Base-by-base conservation (phyloP, 2,888 invertebrate species). In the Diploptera punctata region DNA sequence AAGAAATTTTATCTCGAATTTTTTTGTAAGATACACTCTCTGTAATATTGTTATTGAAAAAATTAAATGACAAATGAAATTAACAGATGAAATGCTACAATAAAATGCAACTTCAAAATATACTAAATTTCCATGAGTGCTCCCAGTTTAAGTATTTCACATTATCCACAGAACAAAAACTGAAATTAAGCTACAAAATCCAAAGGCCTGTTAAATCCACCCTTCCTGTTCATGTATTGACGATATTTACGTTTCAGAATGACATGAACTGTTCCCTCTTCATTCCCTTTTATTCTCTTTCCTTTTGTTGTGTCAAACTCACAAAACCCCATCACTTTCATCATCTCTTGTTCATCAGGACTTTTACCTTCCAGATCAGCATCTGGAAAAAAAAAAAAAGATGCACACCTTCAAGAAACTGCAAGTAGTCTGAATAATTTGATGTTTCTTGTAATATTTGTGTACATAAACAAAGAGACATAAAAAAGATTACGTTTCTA, bases 221-320 rank as follows among this genome's bases (percentile, higher is more conserved):
- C 99, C 84, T 98, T 97, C 75, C 99, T 89, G 84, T 99, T 99
- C 99, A 99, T 99, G 82, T 99, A 99, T 85, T 99, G 99, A 79
- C 98, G 91, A 83, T 98, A 98, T 85, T 98, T 96, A 79, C 99
- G 87, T 85, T 98, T 98, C 74, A 98, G 88, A 75, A 97, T 96
- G 72, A 98, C 95, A 82, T 98, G 98, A 76, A 98, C 97, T 31
- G 92, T 94, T n/a, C 97, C 97, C 70, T 91, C 91, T 79, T 97
- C 94, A 81, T 99, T 99, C 33, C 95, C 97, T 0, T 93, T 92
- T 0, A 99, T 97, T 85, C 95, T 94, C 84, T 97, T 97, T 78
- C 95, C 95, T 87, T 99, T 99, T 0, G 99, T 98, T 0, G 95
- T 91, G 81, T 98, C 95, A 83, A 99, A 99, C 75, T 91, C 93